phyloP scores from a whole-genome alignment of 2,888 invertebrate genomes.

The Omphaloscelis lunosa region DNA sequence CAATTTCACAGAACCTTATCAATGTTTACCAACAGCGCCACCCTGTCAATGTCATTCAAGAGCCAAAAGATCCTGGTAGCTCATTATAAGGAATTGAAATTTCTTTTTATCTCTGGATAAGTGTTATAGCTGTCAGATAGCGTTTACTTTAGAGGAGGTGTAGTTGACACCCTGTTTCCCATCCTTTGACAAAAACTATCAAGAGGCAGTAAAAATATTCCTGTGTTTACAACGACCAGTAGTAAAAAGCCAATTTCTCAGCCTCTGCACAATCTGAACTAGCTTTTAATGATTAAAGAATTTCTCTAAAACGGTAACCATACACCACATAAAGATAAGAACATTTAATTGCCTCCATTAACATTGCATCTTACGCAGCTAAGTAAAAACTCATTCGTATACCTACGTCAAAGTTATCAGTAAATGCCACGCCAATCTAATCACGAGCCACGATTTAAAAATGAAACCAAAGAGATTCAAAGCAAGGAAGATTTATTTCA shows the following conservation, averaged over 20 bases:
- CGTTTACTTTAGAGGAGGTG: neutral
- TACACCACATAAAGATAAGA: constrained; percentile 44
- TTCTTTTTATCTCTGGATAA: neutral
- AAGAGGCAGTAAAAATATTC: neutral
- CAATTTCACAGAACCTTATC: neutral
- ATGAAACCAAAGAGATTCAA: constrained; percentile 69
- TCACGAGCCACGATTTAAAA: constrained; percentile 74
- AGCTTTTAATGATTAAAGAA: constrained; percentile 28
- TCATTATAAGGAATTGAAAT: neutral
- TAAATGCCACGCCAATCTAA: constrained; percentile 75
- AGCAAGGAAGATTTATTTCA: constrained; percentile 77
- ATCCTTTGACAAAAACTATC: neutral
- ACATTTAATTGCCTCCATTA: constrained; percentile 53
- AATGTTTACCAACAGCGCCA: neutral
- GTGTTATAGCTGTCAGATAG: neutral
- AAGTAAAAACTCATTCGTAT: constrained; percentile 65
- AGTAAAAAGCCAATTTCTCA: neutral
- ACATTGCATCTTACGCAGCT: constrained; percentile 47
- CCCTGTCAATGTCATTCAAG: neutral
- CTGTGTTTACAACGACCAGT: neutral
- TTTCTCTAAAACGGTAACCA: constrained; percentile 45
- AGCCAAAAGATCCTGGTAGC: neutral
- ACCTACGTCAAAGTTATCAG: constrained; percentile 72
- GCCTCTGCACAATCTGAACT: neutral
- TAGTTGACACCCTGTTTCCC: neutral